Conservation (phyloP, 2,888 invertebrate genomes). For the Cylindroiulus punctatus region DNA sequence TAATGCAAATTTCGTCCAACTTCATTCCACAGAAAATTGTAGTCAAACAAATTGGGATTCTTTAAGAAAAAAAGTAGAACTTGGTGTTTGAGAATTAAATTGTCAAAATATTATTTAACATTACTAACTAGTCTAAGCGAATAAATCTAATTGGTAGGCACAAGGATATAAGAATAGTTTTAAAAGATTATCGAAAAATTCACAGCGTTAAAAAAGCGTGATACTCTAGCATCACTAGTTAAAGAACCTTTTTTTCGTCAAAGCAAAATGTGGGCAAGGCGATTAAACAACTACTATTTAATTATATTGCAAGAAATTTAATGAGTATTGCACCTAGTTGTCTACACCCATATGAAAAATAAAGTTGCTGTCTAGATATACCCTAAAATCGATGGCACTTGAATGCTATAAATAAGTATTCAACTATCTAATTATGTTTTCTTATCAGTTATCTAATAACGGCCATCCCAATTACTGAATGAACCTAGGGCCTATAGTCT, state of each 20-base stretch:
- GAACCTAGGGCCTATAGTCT: background rate
- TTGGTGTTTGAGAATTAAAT: background rate
- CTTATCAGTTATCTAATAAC: background rate
- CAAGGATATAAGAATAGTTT: conserved; percentile 43
- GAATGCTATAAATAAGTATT: background rate
- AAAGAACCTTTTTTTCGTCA: conserved; percentile 15
- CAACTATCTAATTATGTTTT: background rate
- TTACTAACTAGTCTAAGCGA: conserved; percentile 20
- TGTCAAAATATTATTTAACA: conserved; percentile 21
- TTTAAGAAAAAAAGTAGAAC: background rate
- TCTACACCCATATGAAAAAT: background rate
- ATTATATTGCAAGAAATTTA: background rate
- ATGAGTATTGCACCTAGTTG: background rate
- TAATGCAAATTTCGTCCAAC: background rate
- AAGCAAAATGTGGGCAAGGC: conserved; percentile 5
- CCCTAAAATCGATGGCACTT: conserved; percentile 29
- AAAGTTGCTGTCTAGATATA: background rate
- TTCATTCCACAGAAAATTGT: background rate
- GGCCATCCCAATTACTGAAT: background rate
- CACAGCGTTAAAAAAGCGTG: conserved; percentile 23
- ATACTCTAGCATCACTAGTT: background rate
- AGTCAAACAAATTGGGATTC: background rate
- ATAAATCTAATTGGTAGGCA: conserved; percentile 16
- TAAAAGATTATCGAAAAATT: conserved; percentile 41
- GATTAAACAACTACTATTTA: background rate